Percentiles rank a stretch among this genome's conserved stretches.
These are phyloP conservation scores for Eupithecia insigniata DNA, from an alignment of 2,888 invertebrate genomes.

Conservation along the genomic window DNA sequence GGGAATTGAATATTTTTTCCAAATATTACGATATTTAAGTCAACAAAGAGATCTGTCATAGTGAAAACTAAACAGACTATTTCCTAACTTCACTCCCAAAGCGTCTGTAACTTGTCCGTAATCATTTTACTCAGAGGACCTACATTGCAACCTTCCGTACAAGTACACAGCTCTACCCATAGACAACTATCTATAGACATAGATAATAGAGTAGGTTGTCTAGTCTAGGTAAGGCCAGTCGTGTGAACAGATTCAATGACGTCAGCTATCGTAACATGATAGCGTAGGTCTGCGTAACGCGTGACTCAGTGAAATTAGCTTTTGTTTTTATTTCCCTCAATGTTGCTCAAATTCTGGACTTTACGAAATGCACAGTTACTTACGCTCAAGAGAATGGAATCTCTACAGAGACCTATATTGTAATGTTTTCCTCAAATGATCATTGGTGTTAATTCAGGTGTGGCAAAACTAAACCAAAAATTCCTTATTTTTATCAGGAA, in stretches of 20 bases:
- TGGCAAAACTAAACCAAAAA: no score
- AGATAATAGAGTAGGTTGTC: constrained; percentile 10
- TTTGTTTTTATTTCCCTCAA: not conserved
- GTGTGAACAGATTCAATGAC: constrained; percentile 34
- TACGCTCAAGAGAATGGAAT: not conserved
- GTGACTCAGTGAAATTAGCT: not conserved
- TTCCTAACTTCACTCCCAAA: constrained; percentile 15
- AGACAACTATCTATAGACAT: not conserved
- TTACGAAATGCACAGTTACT: not conserved
- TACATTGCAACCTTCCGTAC: constrained; percentile 43
- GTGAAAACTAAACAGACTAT: not conserved
- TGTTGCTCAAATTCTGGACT: not conserved
- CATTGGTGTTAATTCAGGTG: no score
- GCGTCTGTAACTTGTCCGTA: constrained; percentile 3
- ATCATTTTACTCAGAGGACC: constrained; percentile 17
- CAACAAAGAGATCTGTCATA: not conserved
- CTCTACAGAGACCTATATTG: no score
- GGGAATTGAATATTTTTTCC: no score
- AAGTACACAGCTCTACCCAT: constrained; percentile 25
- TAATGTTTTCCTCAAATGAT: no score
- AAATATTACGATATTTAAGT: not conserved
- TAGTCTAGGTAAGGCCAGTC: constrained; percentile 35
- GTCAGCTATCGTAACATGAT: constrained; percentile 22
- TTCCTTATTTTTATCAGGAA: no score
- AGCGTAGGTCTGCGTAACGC: constrained; percentile 21